phyloP scores from a whole-genome alignment of 2,113 vertebrate species.

The Elgaria multicarinata region DNA sequence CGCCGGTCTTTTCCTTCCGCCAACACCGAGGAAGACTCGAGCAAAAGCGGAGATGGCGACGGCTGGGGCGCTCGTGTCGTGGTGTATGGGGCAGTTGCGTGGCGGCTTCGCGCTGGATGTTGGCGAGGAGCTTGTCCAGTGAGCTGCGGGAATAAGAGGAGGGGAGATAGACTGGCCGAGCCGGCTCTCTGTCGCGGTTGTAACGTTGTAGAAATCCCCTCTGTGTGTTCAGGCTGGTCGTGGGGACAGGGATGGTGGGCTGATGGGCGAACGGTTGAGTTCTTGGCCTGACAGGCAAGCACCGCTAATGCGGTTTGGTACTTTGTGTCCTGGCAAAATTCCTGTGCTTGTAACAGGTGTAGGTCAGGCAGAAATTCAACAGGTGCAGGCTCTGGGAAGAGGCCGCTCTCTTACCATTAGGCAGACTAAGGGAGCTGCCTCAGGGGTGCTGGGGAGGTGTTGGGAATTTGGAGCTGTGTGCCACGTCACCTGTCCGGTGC shows the following conservation, averaged over 20 bases:
- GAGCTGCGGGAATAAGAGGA: conserved; percentile 55
- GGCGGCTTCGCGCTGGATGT: conserved; percentile 87
- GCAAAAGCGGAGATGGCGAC: conserved; percentile 62
- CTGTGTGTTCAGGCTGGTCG: background rate
- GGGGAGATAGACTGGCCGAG: background rate
- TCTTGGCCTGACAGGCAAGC: background rate
- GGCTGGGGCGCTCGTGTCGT: conserved; percentile 72
- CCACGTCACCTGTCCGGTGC: no score
- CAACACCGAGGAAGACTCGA: background rate
- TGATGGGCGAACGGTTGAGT: background rate
- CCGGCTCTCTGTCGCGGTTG: background rate
- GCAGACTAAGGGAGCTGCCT: no score
- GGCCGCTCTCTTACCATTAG: background rate
- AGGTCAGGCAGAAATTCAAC: background rate
- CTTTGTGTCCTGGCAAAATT: background rate
- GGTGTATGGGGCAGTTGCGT: conserved; percentile 87
- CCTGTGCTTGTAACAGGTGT: background rate
- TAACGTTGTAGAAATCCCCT: background rate
- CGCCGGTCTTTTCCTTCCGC: conserved; percentile 44
- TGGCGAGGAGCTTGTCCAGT: conserved; percentile 91
- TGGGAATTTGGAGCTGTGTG: no score
- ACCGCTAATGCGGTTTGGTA: no score
- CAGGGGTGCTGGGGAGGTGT: no score
- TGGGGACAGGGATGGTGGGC: background rate
- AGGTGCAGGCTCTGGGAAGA: background rate